Evolutionary conservation across 2,113 vertebrate species (phyloP), one percentile per base, ranked within the genome.

Genomic region (Menidia beryllina): DNA sequence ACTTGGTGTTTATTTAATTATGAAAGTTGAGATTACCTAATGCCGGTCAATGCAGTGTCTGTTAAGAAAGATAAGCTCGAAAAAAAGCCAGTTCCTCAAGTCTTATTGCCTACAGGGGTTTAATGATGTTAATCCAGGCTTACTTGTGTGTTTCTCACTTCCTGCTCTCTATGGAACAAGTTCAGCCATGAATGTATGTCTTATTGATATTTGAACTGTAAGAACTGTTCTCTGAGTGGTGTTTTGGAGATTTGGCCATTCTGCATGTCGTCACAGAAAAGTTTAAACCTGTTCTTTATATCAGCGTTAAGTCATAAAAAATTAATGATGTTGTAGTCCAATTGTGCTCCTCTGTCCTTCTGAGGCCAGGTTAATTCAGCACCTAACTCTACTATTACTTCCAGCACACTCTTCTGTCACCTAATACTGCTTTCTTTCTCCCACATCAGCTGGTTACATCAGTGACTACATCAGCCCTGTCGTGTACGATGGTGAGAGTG

Each of bases 391-490:
- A 43, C 14, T 43, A 19, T 41, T 30, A 57, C n/a, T 27, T 19
- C 17, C 39, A 43, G 14, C 13, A 17, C 15, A 43, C 39, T 43
- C 39, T 25, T 30, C 19, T 27, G 54, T 5, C 47, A 1, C 23
- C 34, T 80, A 54, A 86, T 39, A 49, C 56, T 59, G 27, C 67
- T 86, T 59, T 79, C 21, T 71, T 24, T 60, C 30, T 55, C 13
- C 9, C 27, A n/a, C 26, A 39, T 38, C 75, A 89, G 83, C 91
- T 88, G 95, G 95, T 65, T 97, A 97, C 94, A 94, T 98, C 92
- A 93, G 93, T 60, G 96, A 96, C 88, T 98, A 96, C 93, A 95
- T 97, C 92, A 94, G 92, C 79, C 95, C 96, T 5, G 89, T 93
- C 23, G 95, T 93, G 59, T 97, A 96, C 36, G 95, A 96, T 87